Conservation (phyloP, 1,140 invertebrate species). For the Panagrolaimus sp. region DNA sequence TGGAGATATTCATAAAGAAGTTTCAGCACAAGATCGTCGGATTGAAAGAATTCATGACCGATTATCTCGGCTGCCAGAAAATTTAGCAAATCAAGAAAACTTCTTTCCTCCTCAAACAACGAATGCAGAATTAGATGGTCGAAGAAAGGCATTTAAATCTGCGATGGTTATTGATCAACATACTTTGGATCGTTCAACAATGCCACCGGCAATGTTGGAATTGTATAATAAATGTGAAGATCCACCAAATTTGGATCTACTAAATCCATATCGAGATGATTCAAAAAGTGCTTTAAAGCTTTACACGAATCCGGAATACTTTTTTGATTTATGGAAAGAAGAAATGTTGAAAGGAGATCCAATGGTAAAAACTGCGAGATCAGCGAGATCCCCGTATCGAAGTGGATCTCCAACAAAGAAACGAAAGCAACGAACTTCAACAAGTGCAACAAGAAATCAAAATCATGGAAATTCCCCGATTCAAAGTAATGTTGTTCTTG, state of each 20-base stretch:
- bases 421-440: background rate
- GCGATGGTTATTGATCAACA: slow-evolving; percentile 86
- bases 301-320: slow-evolving; percentile 96
- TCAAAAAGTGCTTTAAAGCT: slow-evolving; percentile 95
- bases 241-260: slow-evolving; percentile 84
- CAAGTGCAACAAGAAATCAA: background rate
- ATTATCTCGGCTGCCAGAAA: slow-evolving; percentile 83
- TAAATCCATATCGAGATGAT: slow-evolving; percentile 87
- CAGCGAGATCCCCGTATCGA: background rate
- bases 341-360: slow-evolving; percentile 65
- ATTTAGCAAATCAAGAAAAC: slow-evolving; percentile 81
- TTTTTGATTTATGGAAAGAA: slow-evolving; percentile 93
- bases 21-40: slow-evolving; percentile 73
- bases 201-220: slow-evolving; percentile 89
- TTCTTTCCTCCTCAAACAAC: too few relatives aligned
- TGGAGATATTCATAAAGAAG: slow-evolving; percentile 80
- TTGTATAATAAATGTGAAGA: slow-evolving; percentile 82
- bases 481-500: background rate
- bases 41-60: slow-evolving; percentile 80
- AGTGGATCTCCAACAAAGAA: background rate
- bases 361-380: too few relatives aligned
- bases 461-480: background rate
- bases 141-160: slow-evolving; percentile 75
- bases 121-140: too few relatives aligned
- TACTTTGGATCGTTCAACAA: slow-evolving; percentile 82